These are phyloP conservation scores for Apodemus agrarius DNA, from an alignment of 2,797 vertebrate species.

Conservation along the genomic window DNA sequence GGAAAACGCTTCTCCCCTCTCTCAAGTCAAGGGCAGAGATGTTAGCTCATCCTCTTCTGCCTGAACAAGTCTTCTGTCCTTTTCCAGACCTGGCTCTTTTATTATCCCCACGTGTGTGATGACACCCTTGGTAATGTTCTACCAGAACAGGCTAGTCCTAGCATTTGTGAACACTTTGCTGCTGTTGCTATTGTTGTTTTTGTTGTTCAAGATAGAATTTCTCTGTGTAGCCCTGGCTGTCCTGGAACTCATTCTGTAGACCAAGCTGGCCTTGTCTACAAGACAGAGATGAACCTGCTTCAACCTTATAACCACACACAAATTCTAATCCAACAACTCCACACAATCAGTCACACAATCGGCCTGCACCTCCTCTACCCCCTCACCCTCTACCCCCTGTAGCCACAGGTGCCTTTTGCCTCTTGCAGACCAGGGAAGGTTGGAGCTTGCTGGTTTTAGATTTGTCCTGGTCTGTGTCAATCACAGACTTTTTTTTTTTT, in stretches of 20 bases:
- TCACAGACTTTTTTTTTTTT: not conserved
- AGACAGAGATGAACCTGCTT: not conserved
- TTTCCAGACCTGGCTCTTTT: no score
- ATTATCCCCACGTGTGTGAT: accelerated
- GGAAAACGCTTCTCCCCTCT: not conserved
- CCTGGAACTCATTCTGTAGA: not conserved
- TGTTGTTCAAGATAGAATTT: not conserved
- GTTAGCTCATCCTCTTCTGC: not conserved
- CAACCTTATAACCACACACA: not conserved
- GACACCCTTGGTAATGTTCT: not conserved
- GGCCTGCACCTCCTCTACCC: no score
- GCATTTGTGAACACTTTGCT: not conserved
- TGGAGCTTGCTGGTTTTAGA: not conserved
- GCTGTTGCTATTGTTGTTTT: not conserved
- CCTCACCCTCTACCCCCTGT: accelerated
- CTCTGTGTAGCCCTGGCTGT: not conserved
- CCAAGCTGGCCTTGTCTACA: not conserved
- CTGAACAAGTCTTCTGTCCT: not conserved
- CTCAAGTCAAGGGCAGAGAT: not conserved
- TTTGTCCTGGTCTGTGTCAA: not conserved
- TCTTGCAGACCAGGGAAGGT: not conserved
- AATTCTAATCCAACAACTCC: not conserved
- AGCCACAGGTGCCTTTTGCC: not conserved
- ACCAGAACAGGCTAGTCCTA: not conserved
- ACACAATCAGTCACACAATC: no score